Evolutionary conservation across 2,888 invertebrate species (phyloP).

Genomic region (Vanessa cardui): DNA sequence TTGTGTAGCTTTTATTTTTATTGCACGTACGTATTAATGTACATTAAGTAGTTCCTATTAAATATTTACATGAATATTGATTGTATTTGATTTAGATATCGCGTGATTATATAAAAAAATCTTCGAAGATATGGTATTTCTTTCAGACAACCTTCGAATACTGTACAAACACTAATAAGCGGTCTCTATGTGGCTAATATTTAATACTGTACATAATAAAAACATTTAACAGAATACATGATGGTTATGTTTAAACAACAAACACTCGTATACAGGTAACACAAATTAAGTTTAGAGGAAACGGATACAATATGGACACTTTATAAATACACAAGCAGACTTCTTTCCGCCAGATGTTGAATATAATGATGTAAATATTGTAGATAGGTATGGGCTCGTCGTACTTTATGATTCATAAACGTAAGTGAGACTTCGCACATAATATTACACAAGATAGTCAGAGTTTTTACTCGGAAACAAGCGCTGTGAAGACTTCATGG

Average conservation of each 20-base stretch:
- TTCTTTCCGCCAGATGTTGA: constrained; percentile 37
- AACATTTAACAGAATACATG: not conserved
- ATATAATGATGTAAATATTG: constrained; percentile 17
- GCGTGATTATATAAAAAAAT: too few species aligned
- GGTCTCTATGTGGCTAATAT: not conserved
- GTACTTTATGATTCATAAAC: constrained; percentile 12
- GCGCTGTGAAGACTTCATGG: not conserved
- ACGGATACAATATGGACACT: constrained; percentile 31
- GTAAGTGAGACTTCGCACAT: not conserved
- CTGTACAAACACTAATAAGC: not conserved
- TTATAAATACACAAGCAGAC: constrained; percentile 20
- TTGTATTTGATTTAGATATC: too few species aligned
- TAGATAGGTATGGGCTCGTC: constrained; percentile 12
- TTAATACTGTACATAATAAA: constrained; percentile 4
- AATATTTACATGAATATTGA: too few species aligned
- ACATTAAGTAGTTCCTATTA: too few species aligned
- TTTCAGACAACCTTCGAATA: not conserved
- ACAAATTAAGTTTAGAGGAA: constrained; percentile 32
- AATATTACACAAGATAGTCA: not conserved
- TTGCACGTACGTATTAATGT: too few species aligned
- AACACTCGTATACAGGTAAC: constrained; percentile 7
- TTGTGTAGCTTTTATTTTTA: too few species aligned
- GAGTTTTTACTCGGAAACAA: not conserved
- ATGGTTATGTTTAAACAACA: constrained; percentile 8
- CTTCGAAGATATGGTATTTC: not conserved